Evolutionary conservation across 2,797 vertebrate genomes (phyloP), one percentile per base, ranked within the genome.

Genomic region (Alcedo quadribrachys): DNA sequence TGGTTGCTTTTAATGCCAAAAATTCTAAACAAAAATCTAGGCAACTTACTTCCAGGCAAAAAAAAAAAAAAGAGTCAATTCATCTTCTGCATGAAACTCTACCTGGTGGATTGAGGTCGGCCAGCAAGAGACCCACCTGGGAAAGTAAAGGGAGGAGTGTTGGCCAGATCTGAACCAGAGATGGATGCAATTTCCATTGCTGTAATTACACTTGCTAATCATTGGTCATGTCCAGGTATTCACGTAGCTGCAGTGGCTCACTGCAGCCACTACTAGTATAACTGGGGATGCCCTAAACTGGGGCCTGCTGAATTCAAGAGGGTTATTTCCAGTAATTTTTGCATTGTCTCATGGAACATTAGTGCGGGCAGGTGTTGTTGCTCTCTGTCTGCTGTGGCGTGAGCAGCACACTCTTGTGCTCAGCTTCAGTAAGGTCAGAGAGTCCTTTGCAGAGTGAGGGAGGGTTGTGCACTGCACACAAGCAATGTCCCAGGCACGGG

Each of bases 1-100:
- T 94, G 79, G 81, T 94, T 92, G 78, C 58, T 76, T 92, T 92
- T 66, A 87, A 92, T 67, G 42, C 10, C 78, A 63, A 90, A 89
- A 87, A 95, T 78, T 60, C 78, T 63, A 84, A 89, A 70, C 57
- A 89, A 92, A 92, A 85, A 71, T 69, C 50, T 58, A 57, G 11
- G 3, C 58, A 54, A 55, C 10, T 75, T 50, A 60, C 14, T 93
- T 88, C 54, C 48, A 78, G 66, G 30, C 54, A 7, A 58, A 92
- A 75, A 80, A 63, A 69, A 51, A 30, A 24, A 35, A 30, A 18
- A 40, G 17, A 61, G 12, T 53, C 19, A n/a, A 51, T 17, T 30
- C 7, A n/a, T 43, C 27, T 71, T 28, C 22, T 50, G 21, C 33
- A 15, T 5, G 8, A 87, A 75, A 76, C 58, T 66, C 32, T 91